Evolutionary conservation across 37 sponge, comb jelly and placozoan species (phyloP).

Genomic region (Beroe forskalii): DNA sequence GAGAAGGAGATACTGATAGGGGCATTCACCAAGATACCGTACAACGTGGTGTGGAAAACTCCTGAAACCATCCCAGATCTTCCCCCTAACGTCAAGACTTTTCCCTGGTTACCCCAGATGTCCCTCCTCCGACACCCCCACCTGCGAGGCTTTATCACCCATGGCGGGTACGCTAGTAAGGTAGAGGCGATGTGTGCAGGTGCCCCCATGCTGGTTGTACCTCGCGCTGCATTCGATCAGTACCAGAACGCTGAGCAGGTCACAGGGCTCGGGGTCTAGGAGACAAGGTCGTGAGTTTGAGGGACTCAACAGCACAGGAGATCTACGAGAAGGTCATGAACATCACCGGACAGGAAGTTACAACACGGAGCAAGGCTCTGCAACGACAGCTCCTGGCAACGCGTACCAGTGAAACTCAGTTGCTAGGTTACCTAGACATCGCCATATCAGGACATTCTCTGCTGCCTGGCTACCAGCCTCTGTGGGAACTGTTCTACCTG

Average conservation of each 20-base stretch:
- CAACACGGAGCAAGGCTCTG: neutral
- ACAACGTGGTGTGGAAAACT: slow-evolving; percentile 34
- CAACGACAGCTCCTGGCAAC: slow-evolving; percentile 33
- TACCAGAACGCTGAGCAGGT: slow-evolving; percentile 22
- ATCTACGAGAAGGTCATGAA: slow-evolving; percentile 10
- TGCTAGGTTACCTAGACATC: slow-evolving; percentile 25
- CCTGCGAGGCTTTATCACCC: slow-evolving; percentile 34
- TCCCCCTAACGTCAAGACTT: slow-evolving; percentile 31
- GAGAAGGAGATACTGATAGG: slow-evolving; percentile 41
- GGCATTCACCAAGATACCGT: slow-evolving; percentile 14
- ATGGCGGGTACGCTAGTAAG: slow-evolving; percentile 58
- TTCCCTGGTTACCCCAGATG: slow-evolving; percentile 21
- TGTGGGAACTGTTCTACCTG: slow-evolving; percentile 27
- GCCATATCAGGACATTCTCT: neutral
- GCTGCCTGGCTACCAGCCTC: slow-evolving; percentile 30
- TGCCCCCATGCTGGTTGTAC: slow-evolving; percentile 23
- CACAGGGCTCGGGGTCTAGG: neutral
- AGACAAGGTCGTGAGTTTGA: neutral
- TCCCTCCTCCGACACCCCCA: slow-evolving; percentile 40
- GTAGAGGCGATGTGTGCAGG: slow-evolving; percentile 59
- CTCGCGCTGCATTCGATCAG: slow-evolving; percentile 22
- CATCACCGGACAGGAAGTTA: neutral
- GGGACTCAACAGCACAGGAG: neutral
- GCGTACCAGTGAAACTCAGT: neutral
- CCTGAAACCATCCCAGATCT: neutral